phyloP scores from a whole-genome alignment of 2,113 vertebrate genomes.

The Erythrocebus patas region DNA sequence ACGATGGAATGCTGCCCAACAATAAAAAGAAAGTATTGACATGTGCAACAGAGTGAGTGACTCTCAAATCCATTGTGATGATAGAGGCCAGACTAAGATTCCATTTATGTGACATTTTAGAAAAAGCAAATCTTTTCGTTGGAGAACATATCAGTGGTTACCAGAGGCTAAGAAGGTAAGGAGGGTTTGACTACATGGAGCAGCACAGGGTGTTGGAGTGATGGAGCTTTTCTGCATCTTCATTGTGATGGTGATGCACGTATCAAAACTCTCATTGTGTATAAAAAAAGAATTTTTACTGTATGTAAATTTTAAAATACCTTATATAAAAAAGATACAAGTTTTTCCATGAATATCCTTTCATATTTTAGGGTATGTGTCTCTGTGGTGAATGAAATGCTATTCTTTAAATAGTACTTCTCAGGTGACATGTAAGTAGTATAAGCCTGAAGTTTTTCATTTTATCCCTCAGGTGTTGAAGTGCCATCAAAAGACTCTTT shows the following conservation, averaged over 20 bases:
- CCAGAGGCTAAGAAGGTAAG: background rate
- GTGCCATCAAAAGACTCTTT: conserved; percentile 97
- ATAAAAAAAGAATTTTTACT: background rate
- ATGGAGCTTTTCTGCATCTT: background rate
- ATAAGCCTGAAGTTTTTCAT: background rate
- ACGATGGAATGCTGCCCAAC: background rate
- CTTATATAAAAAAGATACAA: background rate
- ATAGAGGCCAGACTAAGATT: background rate
- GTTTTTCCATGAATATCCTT: background rate
- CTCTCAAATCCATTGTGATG: background rate
- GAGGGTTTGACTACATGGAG: background rate
- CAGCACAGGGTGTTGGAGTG: too few relatives aligned
- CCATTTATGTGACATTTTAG: background rate
- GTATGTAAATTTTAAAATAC: background rate
- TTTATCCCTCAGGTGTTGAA: conserved; percentile 89
- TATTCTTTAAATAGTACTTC: background rate
- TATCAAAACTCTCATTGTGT: background rate
- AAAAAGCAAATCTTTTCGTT: background rate
- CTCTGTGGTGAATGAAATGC: background rate
- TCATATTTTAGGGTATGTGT: background rate
- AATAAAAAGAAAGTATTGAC: background rate
- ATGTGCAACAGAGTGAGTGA: background rate
- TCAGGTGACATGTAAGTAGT: background rate
- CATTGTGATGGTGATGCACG: background rate
- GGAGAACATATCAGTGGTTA: background rate